A percentile compares a stretch with the other conserved stretches of the same genome.
Evolutionary conservation across 2,888 invertebrate species (phyloP).

Genomic region (Hirtodrosophila alboralis): DNA sequence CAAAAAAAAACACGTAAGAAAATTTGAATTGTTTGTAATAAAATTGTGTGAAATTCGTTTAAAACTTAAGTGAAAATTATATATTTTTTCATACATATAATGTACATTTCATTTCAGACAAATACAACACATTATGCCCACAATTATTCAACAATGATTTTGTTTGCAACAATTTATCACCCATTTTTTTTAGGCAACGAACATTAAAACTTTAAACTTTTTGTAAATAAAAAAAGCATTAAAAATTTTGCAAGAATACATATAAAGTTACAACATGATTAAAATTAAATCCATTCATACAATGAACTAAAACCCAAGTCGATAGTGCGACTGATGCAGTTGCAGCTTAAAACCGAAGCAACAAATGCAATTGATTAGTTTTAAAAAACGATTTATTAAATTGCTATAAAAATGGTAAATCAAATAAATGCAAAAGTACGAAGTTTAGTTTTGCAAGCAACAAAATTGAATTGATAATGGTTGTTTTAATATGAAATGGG

Average conservation of each 20-base stretch:
- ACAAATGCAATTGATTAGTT: conserved; percentile 73
- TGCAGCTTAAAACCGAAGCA: conserved; percentile 40
- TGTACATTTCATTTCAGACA: conserved; percentile 52
- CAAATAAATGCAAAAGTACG: conserved; percentile 62
- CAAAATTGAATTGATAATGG: conserved; percentile 40
- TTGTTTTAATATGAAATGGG: conserved; percentile 37
- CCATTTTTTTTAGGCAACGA: conserved; percentile 29
- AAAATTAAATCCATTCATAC: conserved; percentile 56
- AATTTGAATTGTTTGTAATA: conserved; percentile 47
- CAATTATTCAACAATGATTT: conserved; percentile 17
- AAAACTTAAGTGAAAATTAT: conserved; percentile 44
- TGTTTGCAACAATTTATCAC: conserved; percentile 26
- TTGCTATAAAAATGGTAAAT: conserved; percentile 63
- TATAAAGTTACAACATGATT: conserved; percentile 30
- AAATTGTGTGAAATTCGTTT: conserved; percentile 50
- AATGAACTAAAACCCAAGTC: conserved; percentile 66
- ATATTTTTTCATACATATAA: conserved; percentile 51
- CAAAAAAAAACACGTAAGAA: conserved; percentile 8
- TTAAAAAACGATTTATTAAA: conserved; percentile 76
- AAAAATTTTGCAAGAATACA: conserved; percentile 29
- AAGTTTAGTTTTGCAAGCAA: conserved; percentile 75
- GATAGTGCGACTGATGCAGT: conserved; percentile 43
- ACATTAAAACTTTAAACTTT: conserved; percentile 51
- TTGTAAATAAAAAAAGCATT: conserved; percentile 73
- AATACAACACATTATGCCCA: conserved; percentile 23